Evolutionary conservation across 2,888 invertebrate species (phyloP), one percentile per base, ranked within the genome.

Genomic region (Iselma pallidipennis): DNA sequence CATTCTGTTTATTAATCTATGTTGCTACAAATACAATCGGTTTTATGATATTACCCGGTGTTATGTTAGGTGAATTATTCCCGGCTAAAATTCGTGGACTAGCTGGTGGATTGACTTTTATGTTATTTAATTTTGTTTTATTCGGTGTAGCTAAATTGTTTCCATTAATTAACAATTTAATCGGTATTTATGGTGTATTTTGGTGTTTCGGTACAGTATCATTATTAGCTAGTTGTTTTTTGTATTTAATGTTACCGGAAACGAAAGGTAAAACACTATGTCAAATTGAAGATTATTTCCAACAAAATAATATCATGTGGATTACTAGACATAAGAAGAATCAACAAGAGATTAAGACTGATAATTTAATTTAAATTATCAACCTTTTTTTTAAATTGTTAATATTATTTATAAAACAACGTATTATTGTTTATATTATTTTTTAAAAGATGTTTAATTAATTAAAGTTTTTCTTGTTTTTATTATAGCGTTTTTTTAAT

Each of bases 211-310:
- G 89, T 0, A 78, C 81, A 0, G 85, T 89, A 0, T 86, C 91
- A 1, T 73, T 87, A 0, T 67, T 89, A 9, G 88, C 88, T 0
- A 87, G 89, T 0, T 55, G 89, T 2, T 88, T 90, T 53, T 82
- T 91, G 63, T 91, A 86, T 77, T 81, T 91, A 0, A 83, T 89
- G 59, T 80, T 91, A 37, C 92, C 92, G 9, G 92, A 92, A 81
- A 91, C 92, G 0, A 91, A 89, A 77, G 88, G 89, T 33, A 85
- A 87, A 61, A 88, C 88, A 5, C 80, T 92, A 45, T 83, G 88
- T 56, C 88, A 92, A 79, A 91, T 92, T 68, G 91, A 92, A 80
- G 89, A 91, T 81, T 91, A 92, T 78, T 92, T 92, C 75, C 85
- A 87, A 70, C 87, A 88, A 69, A 80, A 85, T 33, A 88, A 88